Percentiles rank a stretch among this genome's conserved stretches.
phyloP scores from a whole-genome alignment of 2,113 vertebrate genomes.

The Pao palembangensis region DNA sequence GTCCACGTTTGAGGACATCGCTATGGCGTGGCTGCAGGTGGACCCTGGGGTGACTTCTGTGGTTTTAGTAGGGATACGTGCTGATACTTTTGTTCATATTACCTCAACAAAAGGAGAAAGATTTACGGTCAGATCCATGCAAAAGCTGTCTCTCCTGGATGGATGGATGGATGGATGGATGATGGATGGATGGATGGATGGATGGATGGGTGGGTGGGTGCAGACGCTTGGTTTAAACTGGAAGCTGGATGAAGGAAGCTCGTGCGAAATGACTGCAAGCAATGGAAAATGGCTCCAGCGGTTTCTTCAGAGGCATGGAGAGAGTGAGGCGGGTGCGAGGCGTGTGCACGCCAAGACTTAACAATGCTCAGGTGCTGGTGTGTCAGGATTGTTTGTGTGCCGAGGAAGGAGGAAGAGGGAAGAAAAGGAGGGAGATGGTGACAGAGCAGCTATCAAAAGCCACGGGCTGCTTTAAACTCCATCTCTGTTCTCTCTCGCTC shows the following conservation, averaged over 20 bases:
- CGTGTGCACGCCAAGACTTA: conserved; percentile 39
- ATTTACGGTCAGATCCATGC: too few relatives aligned
- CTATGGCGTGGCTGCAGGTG: too few relatives aligned
- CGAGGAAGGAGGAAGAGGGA: conserved; percentile 18
- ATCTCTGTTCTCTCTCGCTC: conserved; percentile 39
- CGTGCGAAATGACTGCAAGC: conserved; percentile 4
- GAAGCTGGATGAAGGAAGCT: conserved; percentile 1
- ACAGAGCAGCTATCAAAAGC: conserved; percentile 70
- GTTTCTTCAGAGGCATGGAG: neutral
- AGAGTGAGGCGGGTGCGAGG: conserved; percentile 13
- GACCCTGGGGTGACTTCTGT: too few relatives aligned
- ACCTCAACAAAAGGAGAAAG: too few relatives aligned
- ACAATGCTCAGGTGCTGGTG: conserved; percentile 38
- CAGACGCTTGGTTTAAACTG: conserved; percentile 13
- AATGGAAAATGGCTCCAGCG: conserved; percentile 6
- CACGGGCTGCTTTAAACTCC: conserved; percentile 71
- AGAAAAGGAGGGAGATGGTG: conserved; percentile 50
- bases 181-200: conserved; percentile 17
- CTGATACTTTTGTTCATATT: too few relatives aligned
- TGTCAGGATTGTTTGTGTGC: conserved; percentile 52
- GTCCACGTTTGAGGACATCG: too few relatives aligned
- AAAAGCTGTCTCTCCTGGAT: too few relatives aligned
- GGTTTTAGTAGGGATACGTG: too few relatives aligned
- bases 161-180: too few relatives aligned
- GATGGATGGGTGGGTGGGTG: conserved; percentile 26